A percentile compares a stretch with the other conserved stretches of the same genome.
phyloP scores from a whole-genome alignment of 2,113 vertebrate genomes.

The Galbula dea region DNA sequence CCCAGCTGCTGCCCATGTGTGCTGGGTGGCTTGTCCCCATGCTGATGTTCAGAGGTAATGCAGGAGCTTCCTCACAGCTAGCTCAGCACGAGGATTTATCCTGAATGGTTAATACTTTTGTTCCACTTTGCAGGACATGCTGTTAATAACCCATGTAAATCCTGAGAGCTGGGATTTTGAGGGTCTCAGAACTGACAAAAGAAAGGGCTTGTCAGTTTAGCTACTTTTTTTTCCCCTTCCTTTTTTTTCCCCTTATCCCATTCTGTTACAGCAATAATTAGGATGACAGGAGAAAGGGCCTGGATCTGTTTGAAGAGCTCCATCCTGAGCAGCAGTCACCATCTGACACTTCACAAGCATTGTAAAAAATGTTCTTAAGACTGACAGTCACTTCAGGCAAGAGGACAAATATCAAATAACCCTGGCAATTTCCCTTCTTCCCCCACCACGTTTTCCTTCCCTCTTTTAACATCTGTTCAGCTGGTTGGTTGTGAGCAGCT shows the following conservation, averaged over 20 bases:
- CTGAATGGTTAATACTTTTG: neutral
- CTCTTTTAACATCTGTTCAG: neutral
- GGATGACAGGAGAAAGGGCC: neutral
- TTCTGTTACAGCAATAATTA: neutral
- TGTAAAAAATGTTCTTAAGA: neutral
- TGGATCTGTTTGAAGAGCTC: neutral
- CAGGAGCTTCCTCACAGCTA: neutral
- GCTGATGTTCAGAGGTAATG: neutral
- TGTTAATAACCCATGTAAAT: slow-evolving; percentile 44
- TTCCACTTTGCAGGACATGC: neutral
- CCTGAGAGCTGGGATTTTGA: slow-evolving; percentile 15
- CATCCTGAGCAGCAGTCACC: neutral
- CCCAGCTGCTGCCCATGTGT: neutral
- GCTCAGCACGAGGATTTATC: neutral
- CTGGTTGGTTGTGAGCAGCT: neutral
- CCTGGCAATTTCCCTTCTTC: neutral
- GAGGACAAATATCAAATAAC: neutral
- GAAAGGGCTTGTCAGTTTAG: slow-evolving; percentile 20
- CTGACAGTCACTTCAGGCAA: neutral
- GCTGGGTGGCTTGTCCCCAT: neutral
- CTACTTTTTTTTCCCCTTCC: neutral
- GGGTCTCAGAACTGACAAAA: neutral
- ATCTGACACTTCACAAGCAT: neutral
- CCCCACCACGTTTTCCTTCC: neutral
- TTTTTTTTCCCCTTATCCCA: neutral